phyloP scores from a whole-genome alignment of 2,888 invertebrate genomes.

The Tipula confusa region DNA sequence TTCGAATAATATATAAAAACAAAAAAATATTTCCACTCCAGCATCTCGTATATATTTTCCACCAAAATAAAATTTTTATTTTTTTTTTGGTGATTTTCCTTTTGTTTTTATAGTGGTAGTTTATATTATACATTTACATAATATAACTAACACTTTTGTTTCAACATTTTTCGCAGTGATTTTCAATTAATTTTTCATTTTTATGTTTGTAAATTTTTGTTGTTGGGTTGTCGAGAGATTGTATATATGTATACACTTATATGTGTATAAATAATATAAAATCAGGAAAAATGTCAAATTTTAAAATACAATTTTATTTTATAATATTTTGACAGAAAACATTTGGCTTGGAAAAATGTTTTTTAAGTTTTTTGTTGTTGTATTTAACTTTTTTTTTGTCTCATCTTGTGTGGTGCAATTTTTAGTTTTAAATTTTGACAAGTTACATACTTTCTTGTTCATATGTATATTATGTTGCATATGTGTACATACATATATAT shows the following conservation, averaged over 20 bases:
- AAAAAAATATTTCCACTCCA: background rate
- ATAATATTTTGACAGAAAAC: slow-evolving; percentile 12
- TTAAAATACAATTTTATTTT: background rate
- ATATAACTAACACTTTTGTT: background rate
- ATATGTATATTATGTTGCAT: background rate
- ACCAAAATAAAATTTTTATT: background rate
- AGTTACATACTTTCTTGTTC: background rate
- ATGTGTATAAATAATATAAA: background rate
- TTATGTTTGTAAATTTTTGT: background rate
- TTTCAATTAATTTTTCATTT: slow-evolving; percentile 12
- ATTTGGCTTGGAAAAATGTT: background rate
- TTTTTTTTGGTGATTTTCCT: slow-evolving; percentile 15
- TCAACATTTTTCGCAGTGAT: slow-evolving; percentile 3
- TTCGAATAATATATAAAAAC: background rate
- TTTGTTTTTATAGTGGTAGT: background rate
- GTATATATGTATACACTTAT: too few species aligned
- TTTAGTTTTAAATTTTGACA: background rate
- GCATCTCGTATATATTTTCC: background rate
- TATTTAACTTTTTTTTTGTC: background rate
- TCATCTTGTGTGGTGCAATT: slow-evolving; percentile 12
- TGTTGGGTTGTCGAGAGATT: background rate
- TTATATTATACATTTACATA: too few species aligned
- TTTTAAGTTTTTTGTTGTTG: too few species aligned
- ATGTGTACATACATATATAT: background rate
- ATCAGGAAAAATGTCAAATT: background rate